A percentile compares a stretch with the other conserved stretches of the same genome.
phyloP scores from a whole-genome alignment of 2,797 vertebrate species.

The Lepus townsendii region DNA sequence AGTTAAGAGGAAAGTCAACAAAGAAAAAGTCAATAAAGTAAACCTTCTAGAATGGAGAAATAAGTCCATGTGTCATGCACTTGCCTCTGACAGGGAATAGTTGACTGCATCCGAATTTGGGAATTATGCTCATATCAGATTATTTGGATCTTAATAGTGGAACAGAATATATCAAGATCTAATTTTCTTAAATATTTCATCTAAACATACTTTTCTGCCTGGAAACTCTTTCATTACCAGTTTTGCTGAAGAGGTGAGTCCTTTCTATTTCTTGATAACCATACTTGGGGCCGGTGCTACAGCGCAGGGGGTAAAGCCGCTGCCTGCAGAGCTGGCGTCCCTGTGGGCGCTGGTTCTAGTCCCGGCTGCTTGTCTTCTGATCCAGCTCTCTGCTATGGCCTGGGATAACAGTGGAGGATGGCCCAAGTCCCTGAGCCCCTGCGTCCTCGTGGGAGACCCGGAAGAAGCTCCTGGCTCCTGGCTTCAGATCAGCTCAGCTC shows the following conservation, averaged over 20 bases:
- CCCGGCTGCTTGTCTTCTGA: too few relatives aligned
- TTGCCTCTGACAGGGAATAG: not conserved
- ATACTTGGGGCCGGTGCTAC: too few relatives aligned
- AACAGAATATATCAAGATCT: conserved; percentile 3
- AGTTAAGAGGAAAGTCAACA: not conserved
- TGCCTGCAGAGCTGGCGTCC: too few relatives aligned
- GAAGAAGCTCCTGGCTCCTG: too few relatives aligned
- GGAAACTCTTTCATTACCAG: not conserved
- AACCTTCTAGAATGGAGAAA: not conserved
- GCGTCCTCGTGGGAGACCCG: too few relatives aligned
- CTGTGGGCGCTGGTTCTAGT: too few relatives aligned
- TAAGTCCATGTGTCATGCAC: not conserved
- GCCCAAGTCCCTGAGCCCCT: too few relatives aligned
- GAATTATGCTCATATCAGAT: not conserved
- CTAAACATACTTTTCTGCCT: not conserved
- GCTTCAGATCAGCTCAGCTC: too few relatives aligned
- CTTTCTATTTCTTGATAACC: not conserved
- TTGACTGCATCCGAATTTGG: not conserved
- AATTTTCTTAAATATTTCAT: not conserved
- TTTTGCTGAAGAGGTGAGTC: not conserved
- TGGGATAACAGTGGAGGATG: too few relatives aligned
- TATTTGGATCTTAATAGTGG: conserved; percentile 3
- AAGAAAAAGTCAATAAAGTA: not conserved
- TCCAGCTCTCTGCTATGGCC: too few relatives aligned
- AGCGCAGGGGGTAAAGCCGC: too few relatives aligned